Conservation (phyloP, 2,888 invertebrate genomes). For the Cancer borealis region DNA sequence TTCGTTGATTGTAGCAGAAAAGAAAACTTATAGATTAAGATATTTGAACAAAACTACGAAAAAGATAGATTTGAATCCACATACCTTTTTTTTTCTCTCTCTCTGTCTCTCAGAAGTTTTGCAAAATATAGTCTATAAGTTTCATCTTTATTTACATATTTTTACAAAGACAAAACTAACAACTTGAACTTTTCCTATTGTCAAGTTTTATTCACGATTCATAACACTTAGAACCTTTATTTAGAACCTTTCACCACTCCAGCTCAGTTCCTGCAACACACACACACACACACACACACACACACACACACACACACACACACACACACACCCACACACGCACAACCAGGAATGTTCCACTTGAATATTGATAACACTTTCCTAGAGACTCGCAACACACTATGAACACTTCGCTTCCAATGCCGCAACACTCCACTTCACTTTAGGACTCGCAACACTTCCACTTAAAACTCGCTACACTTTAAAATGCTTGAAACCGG, state of each 20-base stretch:
- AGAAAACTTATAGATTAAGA: too few species aligned
- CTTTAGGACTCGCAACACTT: neutral
- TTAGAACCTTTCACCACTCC: neutral
- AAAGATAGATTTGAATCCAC: neutral
- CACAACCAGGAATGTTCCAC: neutral
- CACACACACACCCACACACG: conserved; percentile 11
- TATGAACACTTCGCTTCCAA: neutral
- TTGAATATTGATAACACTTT: neutral
- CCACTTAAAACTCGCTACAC: neutral
- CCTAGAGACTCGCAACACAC: too few species aligned
- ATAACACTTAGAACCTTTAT: neutral
- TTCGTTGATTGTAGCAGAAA: neutral
- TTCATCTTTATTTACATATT: conserved; percentile 16
- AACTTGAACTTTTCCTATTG: neutral
- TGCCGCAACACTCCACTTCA: neutral
- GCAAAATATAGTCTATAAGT: neutral
- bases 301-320: conserved; percentile 31
- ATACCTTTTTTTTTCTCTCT: neutral
- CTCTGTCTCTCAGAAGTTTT: neutral
- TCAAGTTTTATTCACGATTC: neutral
- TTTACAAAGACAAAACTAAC: conserved; percentile 14
- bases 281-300: conserved; percentile 32
- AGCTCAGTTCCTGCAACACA: conserved; percentile 14
- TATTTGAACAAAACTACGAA: too few species aligned
- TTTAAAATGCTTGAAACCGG: neutral